Evolutionary conservation across 2,113 vertebrate genomes (phyloP).

Genomic region (Pseudorectes ferrugineus): DNA sequence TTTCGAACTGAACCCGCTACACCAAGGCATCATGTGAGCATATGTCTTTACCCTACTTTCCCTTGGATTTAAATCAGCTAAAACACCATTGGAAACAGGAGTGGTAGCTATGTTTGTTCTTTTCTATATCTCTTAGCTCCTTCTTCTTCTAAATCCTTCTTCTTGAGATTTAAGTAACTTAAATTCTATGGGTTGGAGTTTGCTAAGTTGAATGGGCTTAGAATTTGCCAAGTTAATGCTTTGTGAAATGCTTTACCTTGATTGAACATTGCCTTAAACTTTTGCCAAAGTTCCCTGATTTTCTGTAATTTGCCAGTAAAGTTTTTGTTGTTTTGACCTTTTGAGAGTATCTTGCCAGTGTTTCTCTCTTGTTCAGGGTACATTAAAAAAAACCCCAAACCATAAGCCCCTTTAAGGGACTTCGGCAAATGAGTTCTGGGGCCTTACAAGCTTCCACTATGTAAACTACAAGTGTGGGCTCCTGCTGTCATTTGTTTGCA

Average conservation of each 20-base stretch:
- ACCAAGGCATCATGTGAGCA: neutral
- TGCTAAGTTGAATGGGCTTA: neutral
- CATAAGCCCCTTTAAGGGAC: rapidly evolving
- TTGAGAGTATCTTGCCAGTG: neutral
- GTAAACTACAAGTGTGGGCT: neutral
- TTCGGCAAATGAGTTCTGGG: neutral
- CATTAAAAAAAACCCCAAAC: neutral
- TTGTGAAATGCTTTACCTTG: neutral
- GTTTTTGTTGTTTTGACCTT: neutral
- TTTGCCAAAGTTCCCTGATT: neutral
- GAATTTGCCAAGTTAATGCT: neutral
- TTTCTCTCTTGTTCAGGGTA: neutral
- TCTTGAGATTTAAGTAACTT: neutral
- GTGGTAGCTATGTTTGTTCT: neutral
- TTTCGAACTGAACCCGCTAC: too few species aligned
- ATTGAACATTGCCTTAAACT: neutral
- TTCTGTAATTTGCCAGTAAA: neutral
- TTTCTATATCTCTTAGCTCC: neutral
- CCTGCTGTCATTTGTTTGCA: neutral
- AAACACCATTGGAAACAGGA: neutral
- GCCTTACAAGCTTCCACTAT: neutral
- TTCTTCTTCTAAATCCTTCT: neutral
- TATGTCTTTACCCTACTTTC: neutral
- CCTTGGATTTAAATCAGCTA: neutral
- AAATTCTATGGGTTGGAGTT: neutral